A percentile compares a stretch with the other conserved stretches of the same genome.
Conservation (phyloP, 2,113 vertebrate species). For the Propithecus coquereli region DNA sequence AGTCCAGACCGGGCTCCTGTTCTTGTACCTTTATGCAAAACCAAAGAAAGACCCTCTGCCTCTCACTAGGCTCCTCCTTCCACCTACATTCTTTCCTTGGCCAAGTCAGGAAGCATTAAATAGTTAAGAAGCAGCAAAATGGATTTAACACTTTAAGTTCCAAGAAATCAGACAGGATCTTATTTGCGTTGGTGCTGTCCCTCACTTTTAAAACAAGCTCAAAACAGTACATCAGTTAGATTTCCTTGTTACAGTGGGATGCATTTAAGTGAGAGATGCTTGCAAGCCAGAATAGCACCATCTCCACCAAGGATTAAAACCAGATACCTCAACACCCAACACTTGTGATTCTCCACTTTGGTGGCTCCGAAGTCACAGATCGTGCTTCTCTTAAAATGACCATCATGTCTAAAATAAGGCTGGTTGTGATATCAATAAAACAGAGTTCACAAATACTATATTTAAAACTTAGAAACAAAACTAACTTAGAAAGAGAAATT, state of each 20-base stretch:
- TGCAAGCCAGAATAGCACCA: neutral
- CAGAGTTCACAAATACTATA: neutral
- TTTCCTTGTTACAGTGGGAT: neutral
- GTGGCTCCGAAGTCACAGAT: neutral
- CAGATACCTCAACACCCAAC: neutral
- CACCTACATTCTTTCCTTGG: neutral
- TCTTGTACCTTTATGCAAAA: neutral
- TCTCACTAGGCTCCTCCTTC: neutral
- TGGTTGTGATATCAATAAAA: neutral
- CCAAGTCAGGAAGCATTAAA: neutral
- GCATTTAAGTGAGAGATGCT: neutral
- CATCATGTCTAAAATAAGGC: neutral
- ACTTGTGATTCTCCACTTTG: neutral
- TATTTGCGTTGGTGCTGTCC: neutral
- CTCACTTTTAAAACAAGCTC: neutral
- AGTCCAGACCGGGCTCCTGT: neutral
- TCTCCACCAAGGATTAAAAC: neutral
- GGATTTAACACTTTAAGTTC: neutral
- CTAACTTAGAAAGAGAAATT: neutral
- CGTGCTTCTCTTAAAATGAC: neutral
- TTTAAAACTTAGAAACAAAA: conserved; percentile 40
- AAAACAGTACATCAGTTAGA: neutral
- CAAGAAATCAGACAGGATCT: neutral
- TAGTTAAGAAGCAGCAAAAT: neutral
- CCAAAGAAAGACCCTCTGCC: neutral